Evolutionary conservation across 2,888 invertebrate genomes (phyloP), one percentile per base, ranked within the genome.

Genomic region (Drosophila merina): DNA sequence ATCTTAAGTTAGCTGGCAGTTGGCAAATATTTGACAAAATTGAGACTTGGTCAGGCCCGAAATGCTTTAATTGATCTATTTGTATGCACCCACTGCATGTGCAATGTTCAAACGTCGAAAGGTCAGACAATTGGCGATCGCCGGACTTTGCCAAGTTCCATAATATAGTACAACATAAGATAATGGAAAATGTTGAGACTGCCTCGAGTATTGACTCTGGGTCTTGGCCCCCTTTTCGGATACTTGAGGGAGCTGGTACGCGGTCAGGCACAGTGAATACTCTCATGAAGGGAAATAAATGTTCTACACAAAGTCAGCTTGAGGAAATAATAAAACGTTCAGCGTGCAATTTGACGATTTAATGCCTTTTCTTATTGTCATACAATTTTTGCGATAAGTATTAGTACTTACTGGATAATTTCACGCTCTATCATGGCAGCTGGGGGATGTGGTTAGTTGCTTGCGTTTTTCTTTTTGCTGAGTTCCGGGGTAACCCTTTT

Each of bases 381-480:
- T n/a, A 4, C 4, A 36, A 12, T 36, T n/a, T n/a, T 36, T 36
- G 38, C 42, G 14, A 44, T 47, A 8, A 31, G 25, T 10, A 30
- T 12, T 31, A 25, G 9, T 50, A 88, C 89, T 89, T 80, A 88
- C 88, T 89, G 89, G 49, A 88, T 79, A 31, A 89, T 89, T 74
- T 88, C 88, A 12, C 79, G 84, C 67, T 88, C 88, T 62, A 89
- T 85, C 88, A 88, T 88, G 40, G n/a, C 71, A 71, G 38, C 36
- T 3, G 12, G 6, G 0, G 44, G 20, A 9, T 14, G 2, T 58
- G 12, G 40, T 42, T 20, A 14, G 10, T 33, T 7, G 26, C 10
- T 42, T 30, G 12, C 14, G 26, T n/a, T 12, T 4, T 4, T 25
- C 20, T 8, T 25, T 62, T 51, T 14, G 45, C 38, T 33, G 55